phyloP scores from a whole-genome alignment of 1,140 invertebrate species.

The Eumaeus atala region DNA sequence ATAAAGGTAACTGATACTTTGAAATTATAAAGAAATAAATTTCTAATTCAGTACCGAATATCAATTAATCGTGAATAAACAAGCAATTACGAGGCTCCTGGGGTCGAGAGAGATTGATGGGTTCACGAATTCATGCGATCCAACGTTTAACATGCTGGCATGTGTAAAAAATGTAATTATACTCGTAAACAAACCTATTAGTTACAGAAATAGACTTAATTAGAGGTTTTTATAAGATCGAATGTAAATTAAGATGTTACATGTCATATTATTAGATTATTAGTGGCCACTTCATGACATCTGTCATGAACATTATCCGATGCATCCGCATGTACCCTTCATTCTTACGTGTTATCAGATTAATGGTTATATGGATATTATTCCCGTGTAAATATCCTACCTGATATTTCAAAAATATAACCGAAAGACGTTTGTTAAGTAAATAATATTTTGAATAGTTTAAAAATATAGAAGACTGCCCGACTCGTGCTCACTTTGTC shows the following conservation, averaged over 20 bases:
- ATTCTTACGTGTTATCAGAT: too few relatives aligned
- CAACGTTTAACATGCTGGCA: conserved; percentile 29
- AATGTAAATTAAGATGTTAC: conserved; percentile 1
- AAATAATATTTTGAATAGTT: too few relatives aligned
- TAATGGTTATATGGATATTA: too few relatives aligned
- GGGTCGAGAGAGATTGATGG: conserved; percentile 49
- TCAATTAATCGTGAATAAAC: conserved; percentile 49
- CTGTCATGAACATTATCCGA: too few relatives aligned
- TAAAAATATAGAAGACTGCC: too few relatives aligned
- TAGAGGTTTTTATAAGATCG: conserved; percentile 3
- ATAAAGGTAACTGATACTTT: conserved; percentile 14
- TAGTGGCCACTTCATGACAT: too few relatives aligned
- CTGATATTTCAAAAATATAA: too few relatives aligned
- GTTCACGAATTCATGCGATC: conserved; percentile 41
- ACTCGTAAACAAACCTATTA: conserved; percentile 24
- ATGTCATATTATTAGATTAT: not conserved
- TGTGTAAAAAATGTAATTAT: conserved; percentile 30
- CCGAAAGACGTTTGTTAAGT: too few relatives aligned
- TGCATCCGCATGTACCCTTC: too few relatives aligned
- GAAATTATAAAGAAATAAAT: conserved; percentile 13
- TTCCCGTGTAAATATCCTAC: too few relatives aligned
- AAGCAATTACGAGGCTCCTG: conserved; percentile 36
- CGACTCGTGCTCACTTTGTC: too few relatives aligned
- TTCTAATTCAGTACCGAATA: conserved; percentile 25
- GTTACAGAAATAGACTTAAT: conserved; percentile 12